Percentiles rank a stretch among this genome's conserved stretches.
Evolutionary conservation across 2,888 invertebrate genomes (phyloP).

Genomic region (Dynastes grantii): DNA sequence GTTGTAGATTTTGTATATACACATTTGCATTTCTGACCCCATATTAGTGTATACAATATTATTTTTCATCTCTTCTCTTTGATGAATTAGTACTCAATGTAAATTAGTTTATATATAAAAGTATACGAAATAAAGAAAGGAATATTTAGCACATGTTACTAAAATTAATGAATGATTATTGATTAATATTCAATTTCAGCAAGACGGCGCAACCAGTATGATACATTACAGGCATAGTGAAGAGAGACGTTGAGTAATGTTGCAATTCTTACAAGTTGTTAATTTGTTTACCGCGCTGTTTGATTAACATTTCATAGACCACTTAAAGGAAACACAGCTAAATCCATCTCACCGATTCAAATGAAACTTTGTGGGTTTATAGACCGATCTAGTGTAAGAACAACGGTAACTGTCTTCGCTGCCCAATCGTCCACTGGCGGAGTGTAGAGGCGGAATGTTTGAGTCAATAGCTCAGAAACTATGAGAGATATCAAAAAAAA

Average conservation of each 20-base stretch:
- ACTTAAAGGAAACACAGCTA: not conserved
- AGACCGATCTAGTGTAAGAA: no score
- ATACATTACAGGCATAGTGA: conserved; percentile 7
- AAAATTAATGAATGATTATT: conserved; percentile 34
- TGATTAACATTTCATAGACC: conserved; percentile 11
- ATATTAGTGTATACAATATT: no score
- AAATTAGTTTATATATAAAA: conserved; percentile 21
- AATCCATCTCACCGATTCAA: no score
- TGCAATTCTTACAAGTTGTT: conserved; percentile 15
- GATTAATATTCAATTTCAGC: conserved; percentile 28
- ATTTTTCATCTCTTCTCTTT: no score
- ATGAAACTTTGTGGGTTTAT: no score
- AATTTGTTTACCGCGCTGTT: conserved; percentile 17
- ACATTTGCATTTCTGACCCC: no score
- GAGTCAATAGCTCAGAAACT: no score
- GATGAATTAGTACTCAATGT: not conserved
- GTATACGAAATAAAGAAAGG: not conserved
- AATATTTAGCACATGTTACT: conserved; percentile 21
- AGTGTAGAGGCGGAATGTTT: no score
- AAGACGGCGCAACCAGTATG: conserved; percentile 8
- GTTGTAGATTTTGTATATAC: no score
- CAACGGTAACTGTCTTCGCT: no score
- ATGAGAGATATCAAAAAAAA: no score
- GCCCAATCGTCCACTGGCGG: no score
- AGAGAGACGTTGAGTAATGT: conserved; percentile 35